These are phyloP conservation scores for Eudasyphora cyanicolor DNA, from an alignment of 2,888 invertebrate species.

Conservation along the genomic window DNA sequence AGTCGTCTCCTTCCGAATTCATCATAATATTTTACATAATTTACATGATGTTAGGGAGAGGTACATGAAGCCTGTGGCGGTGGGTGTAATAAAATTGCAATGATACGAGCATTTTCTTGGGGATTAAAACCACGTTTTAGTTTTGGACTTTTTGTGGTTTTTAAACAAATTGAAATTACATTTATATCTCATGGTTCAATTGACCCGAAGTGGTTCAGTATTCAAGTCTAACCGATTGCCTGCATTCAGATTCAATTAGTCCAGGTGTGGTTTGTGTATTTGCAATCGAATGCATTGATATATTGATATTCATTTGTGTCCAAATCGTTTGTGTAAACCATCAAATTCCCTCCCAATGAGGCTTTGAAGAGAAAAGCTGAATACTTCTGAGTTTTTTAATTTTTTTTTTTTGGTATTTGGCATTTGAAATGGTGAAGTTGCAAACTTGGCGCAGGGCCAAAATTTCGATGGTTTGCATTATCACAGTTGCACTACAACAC, in stretches of 20 bases:
- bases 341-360: not conserved
- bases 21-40: too few relatives aligned
- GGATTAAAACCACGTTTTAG: not conserved
- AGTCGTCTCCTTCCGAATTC: too few relatives aligned
- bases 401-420: constrained; percentile 13
- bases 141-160: not conserved
- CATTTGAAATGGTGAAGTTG: constrained; percentile 21
- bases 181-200: not conserved
- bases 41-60: too few relatives aligned
- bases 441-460: constrained; percentile 57
- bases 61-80: too few relatives aligned
- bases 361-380: constrained; percentile 28
- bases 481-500: constrained; percentile 24
- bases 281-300: not conserved
- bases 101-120: too few relatives aligned
- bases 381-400: constrained; percentile 3
- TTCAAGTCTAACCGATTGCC: not conserved
- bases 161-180: not conserved
- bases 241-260: not conserved
- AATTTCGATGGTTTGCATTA: constrained; percentile 31
- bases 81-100: too few relatives aligned
- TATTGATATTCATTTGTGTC: constrained; percentile 6
- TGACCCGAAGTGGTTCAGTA: not conserved
- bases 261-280: constrained; percentile 24
- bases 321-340: not conserved